Evolutionary conservation across 2,113 vertebrate genomes (phyloP).

Genomic region (Laterallus jamaicensis): DNA sequence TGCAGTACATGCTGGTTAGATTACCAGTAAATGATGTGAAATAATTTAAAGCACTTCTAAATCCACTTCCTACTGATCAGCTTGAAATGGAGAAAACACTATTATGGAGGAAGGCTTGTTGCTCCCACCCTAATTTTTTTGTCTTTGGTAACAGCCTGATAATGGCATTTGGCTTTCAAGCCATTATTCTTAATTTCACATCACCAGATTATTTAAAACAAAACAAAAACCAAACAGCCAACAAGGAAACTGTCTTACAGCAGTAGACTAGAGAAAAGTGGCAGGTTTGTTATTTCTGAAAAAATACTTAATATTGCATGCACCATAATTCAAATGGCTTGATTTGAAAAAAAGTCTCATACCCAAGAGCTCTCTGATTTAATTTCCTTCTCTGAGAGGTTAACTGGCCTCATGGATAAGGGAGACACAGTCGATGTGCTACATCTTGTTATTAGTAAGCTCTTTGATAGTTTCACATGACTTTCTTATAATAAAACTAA

Average conservation of each 20-base stretch:
- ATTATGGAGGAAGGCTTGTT: conserved; percentile 32
- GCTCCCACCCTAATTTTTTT: conserved; percentile 22
- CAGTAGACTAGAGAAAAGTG: not conserved
- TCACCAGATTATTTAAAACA: not conserved
- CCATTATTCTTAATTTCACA: not conserved
- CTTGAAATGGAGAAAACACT: conserved; percentile 45
- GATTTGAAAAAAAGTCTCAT: not conserved
- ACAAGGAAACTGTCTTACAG: not conserved
- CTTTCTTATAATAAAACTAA: conserved; percentile 14
- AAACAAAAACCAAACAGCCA: not conserved
- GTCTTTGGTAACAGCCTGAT: conserved; percentile 6
- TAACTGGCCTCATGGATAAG: conserved; percentile 29
- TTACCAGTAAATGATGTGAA: conserved; percentile 62
- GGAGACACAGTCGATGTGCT: not conserved
- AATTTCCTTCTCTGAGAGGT: conserved; percentile 18
- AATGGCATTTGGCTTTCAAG: conserved; percentile 23
- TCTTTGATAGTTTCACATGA: conserved; percentile 18
- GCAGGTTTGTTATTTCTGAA: not conserved
- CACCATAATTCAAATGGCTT: conserved; percentile 34
- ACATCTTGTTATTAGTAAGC: conserved; percentile 17
- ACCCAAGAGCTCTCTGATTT: not conserved
- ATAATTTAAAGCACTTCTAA: conserved; percentile 56
- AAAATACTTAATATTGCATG: not conserved
- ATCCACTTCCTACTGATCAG: conserved; percentile 61
- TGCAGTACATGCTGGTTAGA: conserved; percentile 46